phyloP scores from a whole-genome alignment of 1,140 invertebrate species.

The Pseudoatta argentina region DNA sequence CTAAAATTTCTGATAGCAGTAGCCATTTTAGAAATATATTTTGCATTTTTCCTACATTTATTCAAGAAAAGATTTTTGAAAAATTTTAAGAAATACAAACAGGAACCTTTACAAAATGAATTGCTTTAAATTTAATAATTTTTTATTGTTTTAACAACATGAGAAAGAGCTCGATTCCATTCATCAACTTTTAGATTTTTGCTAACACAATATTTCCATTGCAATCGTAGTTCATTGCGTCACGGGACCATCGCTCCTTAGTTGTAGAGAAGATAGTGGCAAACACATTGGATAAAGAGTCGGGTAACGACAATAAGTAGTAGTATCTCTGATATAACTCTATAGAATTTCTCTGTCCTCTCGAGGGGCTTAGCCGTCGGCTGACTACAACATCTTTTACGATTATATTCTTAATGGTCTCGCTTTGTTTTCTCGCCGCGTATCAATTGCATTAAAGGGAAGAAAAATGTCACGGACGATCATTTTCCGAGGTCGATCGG shows the following conservation, averaged over 20 bases:
- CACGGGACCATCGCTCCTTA: background rate
- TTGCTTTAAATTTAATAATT: conserved; percentile 1
- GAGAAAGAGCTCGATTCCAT: background rate
- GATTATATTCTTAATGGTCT: conserved; percentile 66
- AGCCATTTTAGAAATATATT: background rate
- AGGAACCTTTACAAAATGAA: background rate
- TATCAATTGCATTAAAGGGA: background rate
- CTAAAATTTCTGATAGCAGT: background rate
- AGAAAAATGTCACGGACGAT: conserved; percentile 32
- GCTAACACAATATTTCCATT: background rate
- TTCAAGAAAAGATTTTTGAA: background rate
- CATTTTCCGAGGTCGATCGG: conserved; percentile 31
- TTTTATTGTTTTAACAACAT: background rate
- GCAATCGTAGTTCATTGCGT: background rate
- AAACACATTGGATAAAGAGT: conserved; percentile 64
- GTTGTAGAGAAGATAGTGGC: conserved; percentile 21
- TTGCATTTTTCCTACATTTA: background rate
- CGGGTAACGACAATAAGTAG: conserved; percentile 63
- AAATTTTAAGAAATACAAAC: background rate
- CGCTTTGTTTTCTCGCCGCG: background rate
- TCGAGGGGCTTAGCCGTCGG: conserved; percentile 31
- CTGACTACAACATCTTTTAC: conserved; percentile 65
- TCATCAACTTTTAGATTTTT: background rate
- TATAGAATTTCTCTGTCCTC: conserved; percentile 27
- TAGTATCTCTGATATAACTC: conserved; percentile 45